Evolutionary conservation across 1,140 invertebrate species (phyloP).

Genomic region (Lepidurus arcticus): DNA sequence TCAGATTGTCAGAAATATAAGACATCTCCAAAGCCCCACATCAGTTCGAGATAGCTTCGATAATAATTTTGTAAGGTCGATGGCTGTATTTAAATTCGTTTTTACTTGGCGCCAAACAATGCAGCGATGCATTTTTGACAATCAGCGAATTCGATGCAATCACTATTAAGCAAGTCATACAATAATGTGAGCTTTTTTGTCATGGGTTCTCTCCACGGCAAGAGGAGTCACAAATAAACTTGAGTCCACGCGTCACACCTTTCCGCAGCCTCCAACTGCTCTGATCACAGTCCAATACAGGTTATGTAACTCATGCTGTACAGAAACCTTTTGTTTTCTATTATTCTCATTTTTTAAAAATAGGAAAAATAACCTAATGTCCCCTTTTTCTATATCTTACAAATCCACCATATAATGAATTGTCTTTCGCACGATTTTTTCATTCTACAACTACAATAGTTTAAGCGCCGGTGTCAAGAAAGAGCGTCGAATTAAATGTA

Average conservation of each 20-base stretch:
- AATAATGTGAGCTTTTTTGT: constrained; percentile 15
- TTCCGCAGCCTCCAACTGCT: background rate
- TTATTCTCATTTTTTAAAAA: background rate
- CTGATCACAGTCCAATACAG: constrained; percentile 13
- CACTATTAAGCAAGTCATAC: constrained; percentile 16
- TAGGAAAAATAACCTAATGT: background rate
- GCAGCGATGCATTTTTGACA: constrained; percentile 6
- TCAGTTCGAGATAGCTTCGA: background rate
- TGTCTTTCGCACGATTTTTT: background rate
- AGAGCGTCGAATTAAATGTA: constrained; percentile 2
- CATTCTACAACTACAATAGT: background rate
- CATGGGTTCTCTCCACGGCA: background rate
- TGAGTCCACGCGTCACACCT: background rate
- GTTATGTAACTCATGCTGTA: constrained; percentile 22
- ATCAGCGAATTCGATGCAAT: constrained; percentile 10
- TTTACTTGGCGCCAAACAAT: constrained; percentile 2
- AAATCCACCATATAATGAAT: background rate
- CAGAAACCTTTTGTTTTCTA: background rate
- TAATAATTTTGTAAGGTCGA: constrained; percentile 1
- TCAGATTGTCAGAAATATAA: background rate
- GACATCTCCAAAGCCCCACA: background rate
- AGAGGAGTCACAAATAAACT: background rate
- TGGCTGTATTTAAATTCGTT: background rate
- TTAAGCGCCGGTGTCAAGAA: background rate
- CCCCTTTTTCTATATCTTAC: background rate